Evolutionary conservation across 1,140 invertebrate species (phyloP).

Genomic region (Leptonema lineaticorne): DNA sequence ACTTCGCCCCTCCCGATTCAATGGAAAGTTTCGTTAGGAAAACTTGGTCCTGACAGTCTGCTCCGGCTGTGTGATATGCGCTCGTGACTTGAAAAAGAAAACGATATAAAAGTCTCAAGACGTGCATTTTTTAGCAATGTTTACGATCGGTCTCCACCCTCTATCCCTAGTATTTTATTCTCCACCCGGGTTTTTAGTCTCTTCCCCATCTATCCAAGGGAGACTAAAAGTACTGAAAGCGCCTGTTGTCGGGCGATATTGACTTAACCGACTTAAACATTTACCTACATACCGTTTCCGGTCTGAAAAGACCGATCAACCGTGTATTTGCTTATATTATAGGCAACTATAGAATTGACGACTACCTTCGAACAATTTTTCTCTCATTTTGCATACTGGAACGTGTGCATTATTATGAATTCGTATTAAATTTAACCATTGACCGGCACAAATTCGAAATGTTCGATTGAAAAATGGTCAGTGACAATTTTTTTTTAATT

Average conservation of each 20-base stretch:
- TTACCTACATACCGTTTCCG: conserved; percentile 16
- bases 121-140: conserved; percentile 33
- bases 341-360: background rate
- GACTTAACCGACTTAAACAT: conserved; percentile 25
- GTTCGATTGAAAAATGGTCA: too few species aligned
- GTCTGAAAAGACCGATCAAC: conserved; percentile 7
- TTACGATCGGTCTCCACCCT: conserved; percentile 12
- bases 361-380: background rate
- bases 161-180: too few species aligned
- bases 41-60: conserved; percentile 28
- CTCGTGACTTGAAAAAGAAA: conserved; percentile 30
- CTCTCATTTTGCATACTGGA: conserved; percentile 1
- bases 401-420: too few species aligned
- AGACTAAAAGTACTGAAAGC: background rate
- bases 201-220: background rate
- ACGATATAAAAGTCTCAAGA: conserved; percentile 25
- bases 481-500: too few species aligned
- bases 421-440: background rate
- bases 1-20: conserved; percentile 4
- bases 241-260: conserved; percentile 6
- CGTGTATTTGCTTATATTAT: conserved; percentile 23
- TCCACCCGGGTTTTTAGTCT: too few species aligned
- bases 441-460: background rate
- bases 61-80: conserved; percentile 28
- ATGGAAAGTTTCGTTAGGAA: conserved; percentile 24